phyloP scores from a whole-genome alignment of 2,888 invertebrate species.

The Scaptodrosophila latifasciaeformis region DNA sequence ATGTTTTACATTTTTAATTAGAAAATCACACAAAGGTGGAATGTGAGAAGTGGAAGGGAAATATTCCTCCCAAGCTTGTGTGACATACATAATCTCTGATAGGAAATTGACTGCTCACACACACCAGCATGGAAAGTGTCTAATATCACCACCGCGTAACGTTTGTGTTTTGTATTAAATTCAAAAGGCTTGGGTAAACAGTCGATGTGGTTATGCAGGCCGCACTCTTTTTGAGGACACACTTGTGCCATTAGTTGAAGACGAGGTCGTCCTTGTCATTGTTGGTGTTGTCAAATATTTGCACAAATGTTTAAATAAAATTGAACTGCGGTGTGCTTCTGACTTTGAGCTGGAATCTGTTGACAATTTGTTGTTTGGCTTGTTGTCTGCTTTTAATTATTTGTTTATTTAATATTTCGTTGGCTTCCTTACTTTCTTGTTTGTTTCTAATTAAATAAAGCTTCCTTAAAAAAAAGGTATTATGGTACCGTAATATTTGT shows the following conservation, averaged over 20 bases:
- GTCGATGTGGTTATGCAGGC: not conserved
- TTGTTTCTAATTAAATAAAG: constrained; percentile 64
- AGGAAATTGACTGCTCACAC: constrained; percentile 38
- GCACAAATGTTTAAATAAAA: constrained; percentile 52
- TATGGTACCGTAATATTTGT: no score
- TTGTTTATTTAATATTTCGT: constrained; percentile 43
- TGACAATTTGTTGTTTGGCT: constrained; percentile 45
- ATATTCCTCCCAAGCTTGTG: constrained; percentile 49
- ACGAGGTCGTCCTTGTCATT: constrained; percentile 22
- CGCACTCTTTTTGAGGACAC: constrained; percentile 44
- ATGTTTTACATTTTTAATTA: constrained; percentile 68
- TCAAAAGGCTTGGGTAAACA: constrained; percentile 36
- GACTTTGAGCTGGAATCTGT: constrained; percentile 21
- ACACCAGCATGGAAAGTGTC: constrained; percentile 7
- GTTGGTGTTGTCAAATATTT: constrained; percentile 54
- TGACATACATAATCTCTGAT: constrained; percentile 61
- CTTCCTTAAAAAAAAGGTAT: no score
- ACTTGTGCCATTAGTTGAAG: constrained; percentile 52
- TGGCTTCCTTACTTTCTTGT: constrained; percentile 58
- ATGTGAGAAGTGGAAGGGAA: no score
- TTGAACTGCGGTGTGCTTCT: constrained; percentile 45
- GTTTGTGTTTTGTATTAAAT: constrained; percentile 34
- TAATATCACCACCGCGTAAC: constrained; percentile 26
- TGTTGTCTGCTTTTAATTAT: constrained; percentile 59
- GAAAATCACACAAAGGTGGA: constrained; percentile 40